Percentiles rank a stretch among this genome's conserved stretches.
These are phyloP conservation scores for Drosophila ambigua DNA, from an alignment of 1,140 invertebrate species.

Conservation along the genomic window DNA sequence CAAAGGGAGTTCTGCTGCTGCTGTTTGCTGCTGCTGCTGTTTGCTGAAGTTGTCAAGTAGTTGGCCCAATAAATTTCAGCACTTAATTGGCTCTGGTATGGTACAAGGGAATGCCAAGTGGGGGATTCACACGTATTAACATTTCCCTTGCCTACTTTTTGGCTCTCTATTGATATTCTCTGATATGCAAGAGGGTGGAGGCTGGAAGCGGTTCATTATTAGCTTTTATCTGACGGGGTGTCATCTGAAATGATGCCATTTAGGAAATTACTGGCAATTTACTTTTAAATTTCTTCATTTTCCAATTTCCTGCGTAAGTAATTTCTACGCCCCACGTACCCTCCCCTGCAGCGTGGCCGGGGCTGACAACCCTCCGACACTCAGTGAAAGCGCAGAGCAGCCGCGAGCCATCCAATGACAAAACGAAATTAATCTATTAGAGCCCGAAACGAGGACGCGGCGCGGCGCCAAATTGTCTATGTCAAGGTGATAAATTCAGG, in stretches of 20 bases:
- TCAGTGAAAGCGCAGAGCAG: constrained; percentile 34
- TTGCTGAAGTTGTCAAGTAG: constrained; percentile 65
- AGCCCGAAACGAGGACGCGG: constrained; percentile 35
- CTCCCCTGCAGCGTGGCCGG: too few relatives aligned
- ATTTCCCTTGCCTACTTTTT: constrained; percentile 22
- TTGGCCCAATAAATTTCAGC: constrained; percentile 60
- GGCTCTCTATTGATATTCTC: constrained; percentile 23
- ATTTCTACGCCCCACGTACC: constrained; percentile 20
- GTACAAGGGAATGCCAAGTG: too few relatives aligned
- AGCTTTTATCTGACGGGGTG: constrained; percentile 31
- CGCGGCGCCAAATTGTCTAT: constrained; percentile 55
- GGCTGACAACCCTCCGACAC: constrained; percentile 21
- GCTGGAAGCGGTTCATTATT: constrained; percentile 25
- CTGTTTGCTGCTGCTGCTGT: constrained; percentile 39
- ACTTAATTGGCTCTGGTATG: constrained; percentile 53
- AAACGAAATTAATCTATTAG: constrained; percentile 80
- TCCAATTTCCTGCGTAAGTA: constrained; percentile 59
- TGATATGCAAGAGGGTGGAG: not conserved
- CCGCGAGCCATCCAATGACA: constrained; percentile 62
- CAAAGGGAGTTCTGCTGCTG: constrained; percentile 27
- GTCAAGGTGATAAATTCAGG: constrained; percentile 74
- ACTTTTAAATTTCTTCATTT: constrained; percentile 63
- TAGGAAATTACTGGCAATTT: constrained; percentile 65
- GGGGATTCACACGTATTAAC: not conserved
- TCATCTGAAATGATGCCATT: constrained; percentile 55